phyloP scores from a whole-genome alignment of 2,888 invertebrate genomes.

The Gymnoscelis rufifasciata region DNA sequence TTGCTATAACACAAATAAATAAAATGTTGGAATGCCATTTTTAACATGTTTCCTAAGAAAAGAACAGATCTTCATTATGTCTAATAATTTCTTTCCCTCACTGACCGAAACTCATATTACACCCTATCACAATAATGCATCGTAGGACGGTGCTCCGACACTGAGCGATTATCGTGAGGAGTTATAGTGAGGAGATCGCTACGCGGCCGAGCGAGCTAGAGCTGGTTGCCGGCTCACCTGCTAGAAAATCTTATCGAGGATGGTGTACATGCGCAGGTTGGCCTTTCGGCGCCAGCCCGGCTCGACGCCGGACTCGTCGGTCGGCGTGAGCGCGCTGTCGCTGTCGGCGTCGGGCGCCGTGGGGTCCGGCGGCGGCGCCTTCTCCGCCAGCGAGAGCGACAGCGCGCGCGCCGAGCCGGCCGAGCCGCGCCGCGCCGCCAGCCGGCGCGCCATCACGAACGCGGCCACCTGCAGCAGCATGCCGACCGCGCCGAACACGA shows the following conservation, averaged over 20 bases:
- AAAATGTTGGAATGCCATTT: too few species aligned
- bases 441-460: constrained; percentile 53
- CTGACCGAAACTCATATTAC: too few species aligned
- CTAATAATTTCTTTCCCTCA: too few species aligned
- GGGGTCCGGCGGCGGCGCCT: constrained; percentile 25
- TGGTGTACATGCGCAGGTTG: constrained; percentile 73
- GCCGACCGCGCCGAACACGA: constrained; percentile 56
- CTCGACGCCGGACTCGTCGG: constrained; percentile 22
- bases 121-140: too few species aligned
- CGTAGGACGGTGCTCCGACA: too few species aligned
- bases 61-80: too few species aligned
- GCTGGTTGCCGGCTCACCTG: constrained; percentile 46
- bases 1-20: too few species aligned
- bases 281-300: constrained; percentile 68
- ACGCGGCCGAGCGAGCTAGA: not conserved
- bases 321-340: constrained; percentile 31
- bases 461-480: constrained; percentile 60
- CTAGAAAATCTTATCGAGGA: constrained; percentile 76
- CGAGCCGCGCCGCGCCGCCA: too few species aligned
- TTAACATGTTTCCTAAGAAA: too few species aligned
- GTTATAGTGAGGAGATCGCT: too few species aligned
- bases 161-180: too few species aligned
- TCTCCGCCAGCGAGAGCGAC: constrained; percentile 22
- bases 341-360: constrained; percentile 37
- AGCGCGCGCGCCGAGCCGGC: constrained; percentile 23